Base-by-base conservation (phyloP, 2,888 invertebrate genomes). In the Dascillus cervinus region DNA sequence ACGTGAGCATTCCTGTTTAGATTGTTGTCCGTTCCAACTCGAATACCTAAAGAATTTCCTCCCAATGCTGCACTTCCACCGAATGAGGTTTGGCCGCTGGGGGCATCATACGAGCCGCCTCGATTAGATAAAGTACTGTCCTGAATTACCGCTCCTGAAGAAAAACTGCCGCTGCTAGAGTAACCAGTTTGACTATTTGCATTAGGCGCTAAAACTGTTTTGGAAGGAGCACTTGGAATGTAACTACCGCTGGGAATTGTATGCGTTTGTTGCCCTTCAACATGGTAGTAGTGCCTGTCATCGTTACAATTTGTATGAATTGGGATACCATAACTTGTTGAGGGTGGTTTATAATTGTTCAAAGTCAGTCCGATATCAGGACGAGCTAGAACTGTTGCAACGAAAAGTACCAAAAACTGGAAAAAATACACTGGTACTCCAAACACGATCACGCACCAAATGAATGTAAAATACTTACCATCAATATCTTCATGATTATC, bases 331-430 rank as follows among this genome's bases (percentile, higher is more conserved):
- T 67, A 71, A 2, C 67, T 64, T 2, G 66, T 65, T 1, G 64
- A 52, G 3, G 69, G 69, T 10, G 58, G 58, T 36, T 65, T 61
- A 53, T 69, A 70, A 4, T 65, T 55, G 48, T 69, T 66, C 19
- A 66, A 67, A 19, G 13, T 30, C 24, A 41, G 37, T 10, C 41
- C 37, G 10, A 67, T 69, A 59, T 72, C 71, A 56, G 73, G 72
- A 39, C 72, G 64, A 23, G 72, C 73, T 56, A 69, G 65, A 58
- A 69, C 71, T 59, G 69, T 62, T 31, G 70, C 69, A 63, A 69
- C 69, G 42, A 73, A 41, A 12, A 47, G 32, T 19, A 43, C 34
- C 22, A 52, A 32, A 26, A 47, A 29, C 50, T 50, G 37, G 10
- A 43, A 38, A 12, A 14, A 17, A 28, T 24, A 21, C 17, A 6